Conservation (phyloP, 2,113 vertebrate species). For the Phodopus roborovskii region DNA sequence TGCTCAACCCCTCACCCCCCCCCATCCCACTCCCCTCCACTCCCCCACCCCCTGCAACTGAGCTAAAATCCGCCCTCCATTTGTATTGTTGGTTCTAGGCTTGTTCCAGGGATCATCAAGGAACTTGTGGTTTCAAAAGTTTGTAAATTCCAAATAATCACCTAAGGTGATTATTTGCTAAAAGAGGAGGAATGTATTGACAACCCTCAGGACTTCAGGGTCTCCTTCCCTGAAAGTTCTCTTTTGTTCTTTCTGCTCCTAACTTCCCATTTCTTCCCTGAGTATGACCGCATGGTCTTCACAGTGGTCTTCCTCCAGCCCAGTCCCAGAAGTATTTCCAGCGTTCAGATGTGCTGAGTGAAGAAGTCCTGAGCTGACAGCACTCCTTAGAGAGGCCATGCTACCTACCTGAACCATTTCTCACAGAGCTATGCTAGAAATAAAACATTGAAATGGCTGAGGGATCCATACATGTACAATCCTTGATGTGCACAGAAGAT, state of each 20-base stretch:
- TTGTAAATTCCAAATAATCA: background rate
- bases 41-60: background rate
- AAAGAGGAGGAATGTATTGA: background rate
- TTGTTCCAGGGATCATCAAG: background rate
- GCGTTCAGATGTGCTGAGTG: no score
- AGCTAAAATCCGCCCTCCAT: background rate
- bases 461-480: background rate
- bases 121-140: background rate
- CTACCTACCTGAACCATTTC: background rate
- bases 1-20: background rate
- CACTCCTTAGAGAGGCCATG: background rate
- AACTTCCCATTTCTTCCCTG: slow-evolving; percentile 12
- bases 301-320: background rate
- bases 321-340: background rate
- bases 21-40: background rate
- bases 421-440: background rate
- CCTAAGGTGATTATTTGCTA: background rate
- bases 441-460: background rate
- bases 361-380: background rate
- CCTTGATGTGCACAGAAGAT: background rate
- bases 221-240: background rate
- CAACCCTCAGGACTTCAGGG: background rate
- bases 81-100: background rate
- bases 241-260: background rate
- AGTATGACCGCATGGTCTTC: background rate